Conservation (phyloP, 2,113 vertebrate genomes). For the Hirundichthys speculiger region DNA sequence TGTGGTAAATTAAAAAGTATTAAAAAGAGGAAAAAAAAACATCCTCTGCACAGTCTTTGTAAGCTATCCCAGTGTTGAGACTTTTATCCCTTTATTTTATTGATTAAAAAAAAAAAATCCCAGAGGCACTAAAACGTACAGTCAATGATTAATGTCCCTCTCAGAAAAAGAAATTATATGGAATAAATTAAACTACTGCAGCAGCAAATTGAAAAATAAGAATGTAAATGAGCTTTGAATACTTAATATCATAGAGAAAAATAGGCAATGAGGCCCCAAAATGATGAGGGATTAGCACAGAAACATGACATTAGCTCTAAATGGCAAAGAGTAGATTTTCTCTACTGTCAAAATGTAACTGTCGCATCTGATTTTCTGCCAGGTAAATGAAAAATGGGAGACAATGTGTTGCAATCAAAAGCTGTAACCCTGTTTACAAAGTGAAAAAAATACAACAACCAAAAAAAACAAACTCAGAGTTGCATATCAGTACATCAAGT, state of each 20-base stretch:
- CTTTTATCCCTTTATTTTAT: conserved; percentile 90
- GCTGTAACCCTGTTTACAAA: conserved; percentile 78
- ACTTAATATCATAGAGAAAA: conserved; percentile 99
- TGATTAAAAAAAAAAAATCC: conserved; percentile 89
- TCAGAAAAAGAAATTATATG: conserved; percentile 99
- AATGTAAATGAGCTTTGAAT: conserved; percentile 99
- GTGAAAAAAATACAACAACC: conserved; percentile 66
- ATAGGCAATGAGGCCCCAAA: conserved; percentile 89
- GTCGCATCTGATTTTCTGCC: conserved; percentile 80
- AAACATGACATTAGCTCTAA: conserved; percentile 87
- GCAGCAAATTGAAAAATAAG: conserved; percentile 99
- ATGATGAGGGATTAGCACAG: conserved; percentile 90
- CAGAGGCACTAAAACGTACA: conserved; percentile 98
- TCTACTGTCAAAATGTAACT: conserved; percentile 83
- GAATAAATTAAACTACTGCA: conserved; percentile 99
- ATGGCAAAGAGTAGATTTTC: conserved; percentile 84
- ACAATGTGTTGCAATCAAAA: conserved; percentile 76
- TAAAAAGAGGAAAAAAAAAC: conserved; percentile 43
- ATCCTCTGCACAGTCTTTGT: conserved; percentile 40
- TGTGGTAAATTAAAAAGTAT: conserved; percentile 45
- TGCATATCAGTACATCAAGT: conserved; percentile 61
- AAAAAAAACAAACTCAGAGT: conserved; percentile 47
- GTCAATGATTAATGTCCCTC: conserved; percentile 99
- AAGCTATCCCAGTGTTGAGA: conserved; percentile 55
- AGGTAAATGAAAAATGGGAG: conserved; percentile 83